A percentile compares a stretch with the other conserved stretches of the same genome.
Conservation (phyloP, 2,113 vertebrate species). For the Tonatia bakeri region DNA sequence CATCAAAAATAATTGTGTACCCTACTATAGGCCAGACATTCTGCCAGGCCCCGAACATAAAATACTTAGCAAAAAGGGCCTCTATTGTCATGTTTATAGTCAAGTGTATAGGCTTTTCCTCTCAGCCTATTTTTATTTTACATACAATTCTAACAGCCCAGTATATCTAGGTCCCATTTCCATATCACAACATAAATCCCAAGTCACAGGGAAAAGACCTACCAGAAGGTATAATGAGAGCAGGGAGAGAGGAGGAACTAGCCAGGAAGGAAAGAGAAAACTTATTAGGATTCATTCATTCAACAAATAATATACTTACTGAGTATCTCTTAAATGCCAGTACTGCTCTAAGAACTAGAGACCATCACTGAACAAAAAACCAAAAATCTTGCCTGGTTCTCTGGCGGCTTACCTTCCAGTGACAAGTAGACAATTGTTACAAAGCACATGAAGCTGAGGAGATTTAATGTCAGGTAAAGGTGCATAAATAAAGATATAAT, state of each 20-base stretch:
- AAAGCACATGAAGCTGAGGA: neutral
- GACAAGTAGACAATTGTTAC: neutral
- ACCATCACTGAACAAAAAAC: neutral
- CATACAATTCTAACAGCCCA: neutral
- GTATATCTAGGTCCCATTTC: neutral
- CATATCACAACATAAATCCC: neutral
- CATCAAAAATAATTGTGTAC: neutral
- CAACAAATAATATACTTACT: neutral
- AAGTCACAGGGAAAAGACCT: neutral
- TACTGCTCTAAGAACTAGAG: neutral
- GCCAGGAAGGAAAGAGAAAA: neutral
- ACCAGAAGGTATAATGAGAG: neutral
- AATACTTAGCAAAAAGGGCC: neutral
- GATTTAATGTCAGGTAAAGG: neutral
- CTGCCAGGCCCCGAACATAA: neutral
- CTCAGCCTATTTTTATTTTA: conserved; percentile 17
- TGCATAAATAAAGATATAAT: neutral
- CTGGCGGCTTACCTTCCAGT: neutral
- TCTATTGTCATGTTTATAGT: neutral
- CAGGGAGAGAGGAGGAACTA: neutral
- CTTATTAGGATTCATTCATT: neutral
- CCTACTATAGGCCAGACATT: neutral
- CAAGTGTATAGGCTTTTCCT: neutral
- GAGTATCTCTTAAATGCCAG: neutral
- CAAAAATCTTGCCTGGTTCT: neutral